Conservation (phyloP, 2,888 invertebrate species). For the Brachycybe producta region DNA sequence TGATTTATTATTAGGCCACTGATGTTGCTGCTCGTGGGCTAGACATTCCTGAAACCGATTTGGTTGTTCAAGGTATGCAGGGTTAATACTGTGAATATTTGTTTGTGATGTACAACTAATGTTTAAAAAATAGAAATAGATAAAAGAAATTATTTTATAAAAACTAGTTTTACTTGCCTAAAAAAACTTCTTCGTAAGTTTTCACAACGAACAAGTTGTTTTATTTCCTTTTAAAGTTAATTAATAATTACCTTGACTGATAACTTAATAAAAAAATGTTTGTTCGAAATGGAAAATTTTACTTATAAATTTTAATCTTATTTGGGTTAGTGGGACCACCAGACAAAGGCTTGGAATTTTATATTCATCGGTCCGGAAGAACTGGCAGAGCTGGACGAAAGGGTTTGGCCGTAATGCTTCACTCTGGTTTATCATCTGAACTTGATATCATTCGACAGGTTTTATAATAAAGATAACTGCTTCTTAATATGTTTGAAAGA, state of each 20-base stretch:
- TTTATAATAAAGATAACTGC: not conserved
- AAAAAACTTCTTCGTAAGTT: not conserved
- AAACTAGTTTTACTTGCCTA: not conserved
- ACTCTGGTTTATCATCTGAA: conserved; percentile 2
- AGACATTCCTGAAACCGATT: conserved; percentile 16
- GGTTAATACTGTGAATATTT: too few relatives aligned
- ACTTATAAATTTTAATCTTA: not conserved
- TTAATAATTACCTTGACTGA: not conserved
- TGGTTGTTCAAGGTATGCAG: conserved; percentile 17
- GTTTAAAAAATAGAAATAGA: too few relatives aligned
- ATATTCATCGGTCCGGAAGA: conserved; percentile 14
- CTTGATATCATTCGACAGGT: conserved; percentile 6
- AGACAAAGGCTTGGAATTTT: conserved; percentile 14
- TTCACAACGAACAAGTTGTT: not conserved
- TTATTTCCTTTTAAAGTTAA: not conserved
- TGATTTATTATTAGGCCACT: conserved; percentile 12
- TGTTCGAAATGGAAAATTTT: not conserved
- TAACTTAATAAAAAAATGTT: not conserved
- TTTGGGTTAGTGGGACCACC: conserved; percentile 13
- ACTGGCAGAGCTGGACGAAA: conserved; percentile 16
- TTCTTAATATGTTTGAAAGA: not conserved
- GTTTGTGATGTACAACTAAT: too few relatives aligned
- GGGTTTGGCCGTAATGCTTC: conserved; percentile 12
- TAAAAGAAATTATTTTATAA: too few relatives aligned
- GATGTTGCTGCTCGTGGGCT: conserved; percentile 17